Base-by-base conservation (phyloP, 2,797 vertebrate genomes). In the Psittacula derbiana region DNA sequence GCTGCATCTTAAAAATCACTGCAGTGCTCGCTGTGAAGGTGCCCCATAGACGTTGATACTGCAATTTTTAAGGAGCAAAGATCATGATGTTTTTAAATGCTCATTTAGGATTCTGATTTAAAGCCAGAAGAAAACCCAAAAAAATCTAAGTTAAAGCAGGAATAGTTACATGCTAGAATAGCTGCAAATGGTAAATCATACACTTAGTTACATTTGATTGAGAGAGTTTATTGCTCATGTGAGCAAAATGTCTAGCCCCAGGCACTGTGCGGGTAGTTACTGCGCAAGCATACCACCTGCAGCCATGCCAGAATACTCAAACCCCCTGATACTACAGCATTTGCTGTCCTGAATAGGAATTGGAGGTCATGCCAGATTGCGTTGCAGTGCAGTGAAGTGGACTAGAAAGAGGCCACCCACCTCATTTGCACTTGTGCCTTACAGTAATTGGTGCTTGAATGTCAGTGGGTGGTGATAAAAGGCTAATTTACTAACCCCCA, bases 1-100 rank as follows among this genome's bases (percentile, higher is more conserved):
- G 86, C 93, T 95, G 94, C 94, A 94, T 96, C 95, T 95, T 94
- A 92, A 93, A 96, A 96, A 93, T 92, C 93, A 95, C 96, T 95
- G 96, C 96, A 95, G 91, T 94, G 92, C 92, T 96, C 2, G 0
- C 90, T 94, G 90, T 93, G 91, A 96, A 96, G 95, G 94, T 95
- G 95, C 90, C 96, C 92, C 95, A 95, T 58, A 82, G 86, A 94
- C 46, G 67, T 97, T 95, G 95, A 96, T 94, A 95, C 94, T 96
- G 96, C 95, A 96, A 82, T 95, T 96, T 95, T 90, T 90, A 95
- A 96, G 91, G 91, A 93, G 80, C 91, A 92, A 96, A 96, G 92
- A 94, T 95, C 88, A 93, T 94, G 96, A 92, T 78, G 19, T 95
- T 95, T 95, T 94, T 61, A 92, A 96, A 93, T 76, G 82, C 94